phyloP scores from a whole-genome alignment of 2,113 vertebrate genomes.

The Castor canadensis region DNA sequence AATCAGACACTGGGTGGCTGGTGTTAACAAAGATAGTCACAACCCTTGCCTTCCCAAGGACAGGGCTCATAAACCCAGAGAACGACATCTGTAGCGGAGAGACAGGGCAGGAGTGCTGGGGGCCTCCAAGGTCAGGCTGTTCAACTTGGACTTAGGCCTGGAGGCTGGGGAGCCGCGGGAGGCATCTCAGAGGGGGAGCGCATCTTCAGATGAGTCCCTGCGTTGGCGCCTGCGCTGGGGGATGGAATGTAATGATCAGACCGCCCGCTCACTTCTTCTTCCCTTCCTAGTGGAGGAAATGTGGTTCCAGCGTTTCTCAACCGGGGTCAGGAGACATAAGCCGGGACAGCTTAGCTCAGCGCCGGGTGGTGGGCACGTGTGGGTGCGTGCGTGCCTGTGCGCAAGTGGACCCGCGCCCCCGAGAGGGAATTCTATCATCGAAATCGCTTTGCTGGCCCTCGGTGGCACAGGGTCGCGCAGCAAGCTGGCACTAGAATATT shows the following conservation, averaged over 20 bases:
- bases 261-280: background rate
- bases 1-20: background rate
- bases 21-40: background rate
- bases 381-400: background rate
- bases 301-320: fast-evolving
- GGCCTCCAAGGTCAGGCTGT: background rate
- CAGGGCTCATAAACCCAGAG: background rate
- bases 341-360: background rate
- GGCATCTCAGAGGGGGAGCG: fast-evolving
- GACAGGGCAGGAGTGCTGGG: background rate
- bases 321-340: background rate
- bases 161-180: background rate
- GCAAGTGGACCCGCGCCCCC: background rate
- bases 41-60: background rate
- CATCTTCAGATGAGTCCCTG: background rate
- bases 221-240: background rate
- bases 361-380: background rate
- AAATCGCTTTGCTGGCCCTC: constrained; percentile 40
- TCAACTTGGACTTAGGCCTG: background rate
- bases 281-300: background rate
- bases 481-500: constrained; percentile 77
- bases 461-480: constrained; percentile 60
- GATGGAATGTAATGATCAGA: background rate
- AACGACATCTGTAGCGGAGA: too few relatives aligned
- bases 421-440: constrained; percentile 65